Conservation (phyloP, 2,888 invertebrate genomes). For the Parnassius glacialis region DNA sequence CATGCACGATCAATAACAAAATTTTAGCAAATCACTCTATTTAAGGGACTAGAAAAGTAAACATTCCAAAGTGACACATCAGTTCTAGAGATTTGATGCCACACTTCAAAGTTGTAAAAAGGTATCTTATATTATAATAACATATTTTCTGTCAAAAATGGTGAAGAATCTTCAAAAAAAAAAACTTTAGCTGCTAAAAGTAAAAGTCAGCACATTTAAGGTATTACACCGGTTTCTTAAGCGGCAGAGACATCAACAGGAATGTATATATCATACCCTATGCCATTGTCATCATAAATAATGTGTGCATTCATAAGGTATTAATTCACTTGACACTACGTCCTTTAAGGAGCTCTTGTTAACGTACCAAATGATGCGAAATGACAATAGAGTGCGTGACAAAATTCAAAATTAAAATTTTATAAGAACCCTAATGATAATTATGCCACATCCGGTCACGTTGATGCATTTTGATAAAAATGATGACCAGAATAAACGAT, state of each 20-base stretch:
- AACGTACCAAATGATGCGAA: constrained; percentile 32
- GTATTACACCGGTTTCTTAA: no score
- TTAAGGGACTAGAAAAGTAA: constrained; percentile 36
- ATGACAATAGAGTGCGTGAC: constrained; percentile 37
- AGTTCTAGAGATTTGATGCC: constrained; percentile 45
- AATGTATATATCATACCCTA: no score
- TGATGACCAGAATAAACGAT: constrained; percentile 19
- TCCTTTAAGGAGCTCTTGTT: constrained; percentile 7
- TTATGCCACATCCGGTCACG: constrained; percentile 21
- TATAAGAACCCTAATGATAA: constrained; percentile 28
- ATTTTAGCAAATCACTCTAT: constrained; percentile 48
- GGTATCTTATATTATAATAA: constrained; percentile 18
- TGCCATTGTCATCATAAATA: no score
- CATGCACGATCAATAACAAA: constrained; percentile 7
- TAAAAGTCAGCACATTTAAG: constrained; percentile 2
- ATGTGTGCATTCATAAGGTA: background rate
- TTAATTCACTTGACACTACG: constrained; percentile 15
- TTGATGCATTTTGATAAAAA: constrained; percentile 18
- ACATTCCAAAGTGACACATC: constrained; percentile 46
- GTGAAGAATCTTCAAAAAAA: background rate
- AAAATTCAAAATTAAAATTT: constrained; percentile 35
- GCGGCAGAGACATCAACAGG: no score
- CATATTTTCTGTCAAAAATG: constrained; percentile 19
- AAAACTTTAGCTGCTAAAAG: background rate
- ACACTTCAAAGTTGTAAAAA: constrained; percentile 48